Evolutionary conservation across 1,140 invertebrate genomes (phyloP).

Genomic region (Bombus sibiricus): DNA sequence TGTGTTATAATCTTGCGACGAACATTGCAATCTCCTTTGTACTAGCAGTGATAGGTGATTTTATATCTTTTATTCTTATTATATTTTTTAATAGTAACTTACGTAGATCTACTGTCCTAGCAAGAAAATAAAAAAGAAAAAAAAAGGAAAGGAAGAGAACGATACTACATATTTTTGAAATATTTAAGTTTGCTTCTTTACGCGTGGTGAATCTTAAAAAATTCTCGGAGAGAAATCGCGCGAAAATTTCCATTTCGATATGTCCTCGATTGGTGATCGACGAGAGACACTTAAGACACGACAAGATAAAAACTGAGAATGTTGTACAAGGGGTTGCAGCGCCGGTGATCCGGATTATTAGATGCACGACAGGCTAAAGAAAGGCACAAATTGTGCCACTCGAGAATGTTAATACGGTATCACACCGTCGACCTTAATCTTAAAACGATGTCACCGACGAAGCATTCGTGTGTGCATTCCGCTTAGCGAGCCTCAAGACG

Average conservation of each 20-base stretch:
- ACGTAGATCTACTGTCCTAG: not conserved
- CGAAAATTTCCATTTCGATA: not conserved
- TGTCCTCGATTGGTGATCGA: not conserved
- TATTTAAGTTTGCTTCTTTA: not conserved
- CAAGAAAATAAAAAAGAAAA: not conserved
- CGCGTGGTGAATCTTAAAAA: not conserved
- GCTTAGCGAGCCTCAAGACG: slow-evolving; percentile 43
- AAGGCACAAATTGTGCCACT: slow-evolving; percentile 18
- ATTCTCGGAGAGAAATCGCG: not conserved
- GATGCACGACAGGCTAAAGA: slow-evolving; percentile 12
- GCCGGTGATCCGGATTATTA: slow-evolving; percentile 14
- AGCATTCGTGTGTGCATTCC: slow-evolving; percentile 29
- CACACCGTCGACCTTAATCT: slow-evolving; percentile 49
- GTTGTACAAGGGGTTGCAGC: not conserved
- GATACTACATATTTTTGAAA: too few relatives aligned
- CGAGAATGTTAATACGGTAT: slow-evolving; percentile 44
- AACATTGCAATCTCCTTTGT: too few relatives aligned
- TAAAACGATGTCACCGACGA: slow-evolving; percentile 30
- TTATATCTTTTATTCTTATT: not conserved
- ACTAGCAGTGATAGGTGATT: not conserved
- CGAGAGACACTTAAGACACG: not conserved
- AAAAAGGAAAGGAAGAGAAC: not conserved
- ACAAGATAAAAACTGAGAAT: not conserved
- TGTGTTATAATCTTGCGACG: not conserved
- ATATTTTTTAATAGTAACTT: not conserved